A percentile compares a stretch with the other conserved stretches of the same genome.
Conservation (phyloP, 2,113 vertebrate species). For the Rafetus swinhoei region DNA sequence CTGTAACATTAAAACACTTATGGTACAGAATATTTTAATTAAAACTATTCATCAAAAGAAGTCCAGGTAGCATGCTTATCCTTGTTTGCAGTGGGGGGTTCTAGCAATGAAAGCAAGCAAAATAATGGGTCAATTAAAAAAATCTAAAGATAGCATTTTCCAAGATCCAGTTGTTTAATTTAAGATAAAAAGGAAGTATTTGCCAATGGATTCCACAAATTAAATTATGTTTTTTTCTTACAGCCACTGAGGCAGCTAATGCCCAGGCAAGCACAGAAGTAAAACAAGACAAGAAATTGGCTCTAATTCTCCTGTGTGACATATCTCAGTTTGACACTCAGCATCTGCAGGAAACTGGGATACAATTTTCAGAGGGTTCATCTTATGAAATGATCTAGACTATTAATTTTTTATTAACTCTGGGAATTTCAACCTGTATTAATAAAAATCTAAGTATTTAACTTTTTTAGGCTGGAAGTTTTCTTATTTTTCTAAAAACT, state of each 20-base stretch:
- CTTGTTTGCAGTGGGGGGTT: constrained; percentile 84
- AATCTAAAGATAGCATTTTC: constrained; percentile 81
- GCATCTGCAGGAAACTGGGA: constrained; percentile 20
- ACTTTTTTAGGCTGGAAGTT: not conserved
- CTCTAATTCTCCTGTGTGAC: not conserved
- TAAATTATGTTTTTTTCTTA: constrained; percentile 61
- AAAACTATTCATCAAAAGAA: constrained; percentile 88
- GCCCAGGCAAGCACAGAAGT: constrained; percentile 43
- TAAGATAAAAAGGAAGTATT: constrained; percentile 41
- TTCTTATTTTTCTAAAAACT: not conserved
- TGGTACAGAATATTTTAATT: constrained; percentile 89
- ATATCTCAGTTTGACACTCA: constrained; percentile 55
- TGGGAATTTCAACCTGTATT: constrained; percentile 1
- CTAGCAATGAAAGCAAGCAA: constrained; percentile 80
- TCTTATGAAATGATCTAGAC: constrained; percentile 23
- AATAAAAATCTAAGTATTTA: constrained; percentile 30
- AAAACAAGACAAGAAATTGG: not conserved
- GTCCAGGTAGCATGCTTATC: constrained; percentile 84
- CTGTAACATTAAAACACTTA: constrained; percentile 89
- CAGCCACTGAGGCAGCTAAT: constrained; percentile 44
- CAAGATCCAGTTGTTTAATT: constrained; percentile 74
- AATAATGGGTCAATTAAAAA: constrained; percentile 88
- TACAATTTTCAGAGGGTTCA: constrained; percentile 32
- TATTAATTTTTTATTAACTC: constrained; percentile 30
- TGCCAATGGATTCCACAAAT: constrained; percentile 64